These are phyloP conservation scores for Adelphocoris suturalis DNA, from an alignment of 2,888 invertebrate species.

Conservation along the genomic window DNA sequence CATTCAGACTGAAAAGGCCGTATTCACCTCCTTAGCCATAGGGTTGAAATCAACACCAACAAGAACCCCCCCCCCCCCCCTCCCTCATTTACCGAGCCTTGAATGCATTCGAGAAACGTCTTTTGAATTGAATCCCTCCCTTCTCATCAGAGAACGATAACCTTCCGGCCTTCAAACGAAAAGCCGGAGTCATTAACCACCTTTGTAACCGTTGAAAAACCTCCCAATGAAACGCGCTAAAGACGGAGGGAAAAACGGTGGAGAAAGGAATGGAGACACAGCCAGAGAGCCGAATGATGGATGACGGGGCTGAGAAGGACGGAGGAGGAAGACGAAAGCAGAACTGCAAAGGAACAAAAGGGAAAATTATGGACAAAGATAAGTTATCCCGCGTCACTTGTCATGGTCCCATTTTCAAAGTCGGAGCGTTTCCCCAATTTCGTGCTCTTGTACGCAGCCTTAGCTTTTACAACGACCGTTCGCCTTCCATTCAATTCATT, in stretches of 20 bases:
- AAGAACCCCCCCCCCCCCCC: too few relatives aligned
- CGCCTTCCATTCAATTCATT: slow-evolving; percentile 27
- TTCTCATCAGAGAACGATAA: too few relatives aligned
- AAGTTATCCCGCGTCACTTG: slow-evolving; percentile 28
- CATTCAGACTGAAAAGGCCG: too few relatives aligned
- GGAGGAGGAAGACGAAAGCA: neutral
- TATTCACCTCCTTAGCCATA: too few relatives aligned
- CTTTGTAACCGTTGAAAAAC: neutral
- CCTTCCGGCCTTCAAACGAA: neutral
- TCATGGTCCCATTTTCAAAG: slow-evolving; percentile 12
- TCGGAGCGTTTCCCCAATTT: neutral
- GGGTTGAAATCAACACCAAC: too few relatives aligned
- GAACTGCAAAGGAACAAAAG: neutral
- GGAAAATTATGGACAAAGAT: slow-evolving; percentile 27
- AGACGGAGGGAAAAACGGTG: neutral
- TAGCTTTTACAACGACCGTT: slow-evolving; percentile 6
- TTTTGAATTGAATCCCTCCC: too few relatives aligned
- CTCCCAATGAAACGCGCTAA: neutral
- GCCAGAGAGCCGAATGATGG: neutral
- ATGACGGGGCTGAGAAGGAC: neutral
- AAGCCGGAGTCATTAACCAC: neutral
- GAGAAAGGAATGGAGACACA: neutral
- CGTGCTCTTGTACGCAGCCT: slow-evolving; percentile 12
- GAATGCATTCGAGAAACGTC: too few relatives aligned
- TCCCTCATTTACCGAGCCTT: too few relatives aligned